A percentile compares a stretch with the other conserved stretches of the same genome.
Conservation (phyloP, 2,888 invertebrate genomes). For the Hypomecis atomaria region DNA sequence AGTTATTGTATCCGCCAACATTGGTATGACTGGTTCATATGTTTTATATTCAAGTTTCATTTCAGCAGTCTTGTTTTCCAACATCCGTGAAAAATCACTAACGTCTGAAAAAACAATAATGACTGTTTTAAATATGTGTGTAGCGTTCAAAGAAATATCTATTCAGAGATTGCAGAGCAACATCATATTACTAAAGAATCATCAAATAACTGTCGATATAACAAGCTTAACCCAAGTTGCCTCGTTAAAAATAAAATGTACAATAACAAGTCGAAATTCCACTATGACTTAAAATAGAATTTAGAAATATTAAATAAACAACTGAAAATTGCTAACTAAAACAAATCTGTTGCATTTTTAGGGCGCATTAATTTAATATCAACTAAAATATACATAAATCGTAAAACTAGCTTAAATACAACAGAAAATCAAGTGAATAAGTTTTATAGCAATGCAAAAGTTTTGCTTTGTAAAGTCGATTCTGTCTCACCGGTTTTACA, state of each 20-base stretch:
- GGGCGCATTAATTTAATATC: background rate
- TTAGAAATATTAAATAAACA: slow-evolving; percentile 10
- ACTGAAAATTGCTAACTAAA: slow-evolving; percentile 43
- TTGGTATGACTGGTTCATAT: slow-evolving; percentile 47
- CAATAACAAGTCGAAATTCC: slow-evolving; percentile 42
- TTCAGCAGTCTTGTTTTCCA: slow-evolving; percentile 45
- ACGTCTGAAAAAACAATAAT: slow-evolving; percentile 12
- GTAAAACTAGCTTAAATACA: slow-evolving; percentile 1
- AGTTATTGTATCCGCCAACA: slow-evolving; percentile 52
- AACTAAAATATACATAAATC: background rate
- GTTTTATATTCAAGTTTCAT: slow-evolving; percentile 44
- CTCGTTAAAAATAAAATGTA: slow-evolving; percentile 50
- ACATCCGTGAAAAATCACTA: background rate
- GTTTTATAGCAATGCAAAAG: slow-evolving; percentile 49
- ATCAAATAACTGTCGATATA: slow-evolving; percentile 63
- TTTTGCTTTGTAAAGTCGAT: slow-evolving; percentile 51
- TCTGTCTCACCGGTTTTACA: slow-evolving; percentile 70
- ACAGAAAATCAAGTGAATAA: slow-evolving; percentile 9
- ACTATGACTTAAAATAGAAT: slow-evolving; percentile 49
- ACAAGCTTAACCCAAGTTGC: slow-evolving; percentile 68
- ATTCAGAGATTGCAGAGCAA: slow-evolving; percentile 46
- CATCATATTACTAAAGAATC: slow-evolving; percentile 77
- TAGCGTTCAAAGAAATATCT: background rate
- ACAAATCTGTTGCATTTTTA: slow-evolving; percentile 56
- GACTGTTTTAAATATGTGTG: slow-evolving; percentile 1